These are phyloP conservation scores for Muscicapa comitata DNA, from an alignment of 2,797 vertebrate genomes.

Conservation along the genomic window DNA sequence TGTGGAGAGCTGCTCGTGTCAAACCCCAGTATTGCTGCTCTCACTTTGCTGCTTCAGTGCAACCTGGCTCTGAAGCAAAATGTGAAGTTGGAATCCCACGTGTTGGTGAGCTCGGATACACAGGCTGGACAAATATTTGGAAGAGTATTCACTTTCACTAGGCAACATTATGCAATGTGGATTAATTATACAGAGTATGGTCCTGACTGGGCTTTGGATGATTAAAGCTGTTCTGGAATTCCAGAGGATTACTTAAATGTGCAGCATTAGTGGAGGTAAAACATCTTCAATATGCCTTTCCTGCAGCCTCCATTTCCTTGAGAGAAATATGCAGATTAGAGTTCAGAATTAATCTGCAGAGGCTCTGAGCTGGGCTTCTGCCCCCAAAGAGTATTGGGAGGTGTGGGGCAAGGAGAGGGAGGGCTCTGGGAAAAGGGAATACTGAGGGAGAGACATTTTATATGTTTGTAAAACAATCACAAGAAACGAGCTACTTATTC, in stretches of 20 bases:
- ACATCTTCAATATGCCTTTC: conserved; percentile 46
- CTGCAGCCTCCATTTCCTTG: conserved; percentile 55
- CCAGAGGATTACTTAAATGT: conserved; percentile 57
- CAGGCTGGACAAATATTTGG: conserved; percentile 35
- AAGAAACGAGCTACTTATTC: neutral
- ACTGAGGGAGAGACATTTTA: neutral
- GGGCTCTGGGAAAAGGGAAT: neutral
- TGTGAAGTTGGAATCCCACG: neutral
- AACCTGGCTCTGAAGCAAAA: neutral
- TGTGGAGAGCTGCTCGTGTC: neutral
- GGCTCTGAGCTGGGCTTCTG: neutral
- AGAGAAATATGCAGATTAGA: conserved; percentile 57
- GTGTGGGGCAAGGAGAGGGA: neutral
- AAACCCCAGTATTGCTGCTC: neutral
- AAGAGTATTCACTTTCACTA: neutral
- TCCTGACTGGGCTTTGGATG: conserved; percentile 22
- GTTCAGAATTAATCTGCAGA: conserved; percentile 51
- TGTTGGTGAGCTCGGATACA: neutral
- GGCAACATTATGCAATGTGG: conserved; percentile 44
- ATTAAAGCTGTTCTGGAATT: conserved; percentile 60
- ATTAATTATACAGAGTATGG: conserved; percentile 39
- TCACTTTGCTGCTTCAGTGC: neutral
- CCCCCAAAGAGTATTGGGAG: neutral
- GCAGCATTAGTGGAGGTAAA: conserved; percentile 62
- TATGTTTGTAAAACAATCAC: conserved; percentile 16